phyloP scores from a whole-genome alignment of 2,797 vertebrate genomes.

The Pipistrellus pipistrellus region DNA sequence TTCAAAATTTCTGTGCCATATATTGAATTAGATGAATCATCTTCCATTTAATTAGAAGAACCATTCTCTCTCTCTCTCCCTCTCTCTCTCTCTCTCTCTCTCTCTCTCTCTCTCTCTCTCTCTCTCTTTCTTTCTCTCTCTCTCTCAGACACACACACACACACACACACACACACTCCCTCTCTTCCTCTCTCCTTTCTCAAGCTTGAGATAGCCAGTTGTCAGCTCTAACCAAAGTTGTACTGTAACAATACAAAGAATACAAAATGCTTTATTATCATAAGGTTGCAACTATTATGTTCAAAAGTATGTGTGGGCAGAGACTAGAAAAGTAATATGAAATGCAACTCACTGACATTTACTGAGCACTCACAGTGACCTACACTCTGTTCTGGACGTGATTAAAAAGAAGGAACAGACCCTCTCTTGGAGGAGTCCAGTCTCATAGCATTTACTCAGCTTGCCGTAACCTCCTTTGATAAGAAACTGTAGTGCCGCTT shows the following conservation, averaged over 20 bases:
- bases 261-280: conserved; percentile 32
- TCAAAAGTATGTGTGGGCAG: not conserved
- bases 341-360: not conserved
- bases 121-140: no score
- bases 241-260: conserved; percentile 37
- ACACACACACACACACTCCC: no score
- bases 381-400: not conserved
- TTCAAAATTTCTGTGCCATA: not conserved
- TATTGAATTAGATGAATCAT: not conserved
- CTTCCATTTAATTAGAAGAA: not conserved
- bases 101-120: no score
- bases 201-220: not conserved
- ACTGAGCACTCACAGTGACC: not conserved
- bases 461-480: not conserved
- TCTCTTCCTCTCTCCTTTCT: not conserved
- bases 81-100: no score
- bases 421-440: not conserved
- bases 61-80: not conserved
- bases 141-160: no score
- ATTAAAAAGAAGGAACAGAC: conserved; percentile 1
- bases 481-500: not conserved
- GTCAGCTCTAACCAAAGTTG: not conserved
- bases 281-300: not conserved
- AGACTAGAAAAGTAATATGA: conserved; percentile 33
- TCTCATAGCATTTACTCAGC: not conserved